Conservation (phyloP, 1,140 invertebrate genomes). For the Watersipora subatra region DNA sequence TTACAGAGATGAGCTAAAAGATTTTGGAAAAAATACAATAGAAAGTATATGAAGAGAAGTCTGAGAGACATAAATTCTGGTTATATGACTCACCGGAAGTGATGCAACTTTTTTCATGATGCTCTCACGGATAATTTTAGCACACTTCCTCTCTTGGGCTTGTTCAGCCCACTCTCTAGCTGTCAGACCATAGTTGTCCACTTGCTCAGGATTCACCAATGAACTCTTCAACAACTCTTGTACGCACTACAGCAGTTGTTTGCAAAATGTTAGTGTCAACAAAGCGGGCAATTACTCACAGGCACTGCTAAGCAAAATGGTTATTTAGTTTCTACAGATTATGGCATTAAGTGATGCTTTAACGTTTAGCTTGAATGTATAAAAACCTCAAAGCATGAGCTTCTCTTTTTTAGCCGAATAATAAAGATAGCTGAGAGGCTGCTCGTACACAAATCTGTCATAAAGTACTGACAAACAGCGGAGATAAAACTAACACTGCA, state of each 20-base stretch:
- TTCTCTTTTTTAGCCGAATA: too few relatives aligned
- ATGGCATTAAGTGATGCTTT: not conserved
- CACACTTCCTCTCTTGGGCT: constrained; percentile 20
- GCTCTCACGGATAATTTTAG: constrained; percentile 12
- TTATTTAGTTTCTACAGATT: not conserved
- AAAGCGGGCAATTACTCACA: not conserved
- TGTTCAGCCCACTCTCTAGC: constrained; percentile 28
- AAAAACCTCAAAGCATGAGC: too few relatives aligned
- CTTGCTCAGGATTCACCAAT: constrained; percentile 45
- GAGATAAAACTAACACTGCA: too few relatives aligned
- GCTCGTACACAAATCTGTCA: too few relatives aligned
- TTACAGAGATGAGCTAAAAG: too few relatives aligned
- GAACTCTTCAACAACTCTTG: constrained; percentile 61
- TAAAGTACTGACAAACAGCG: too few relatives aligned
- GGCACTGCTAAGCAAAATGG: not conserved
- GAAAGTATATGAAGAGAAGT: too few relatives aligned
- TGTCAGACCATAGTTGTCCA: constrained; percentile 31
- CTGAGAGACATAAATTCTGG: too few relatives aligned
- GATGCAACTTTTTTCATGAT: not conserved
- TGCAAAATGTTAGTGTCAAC: not conserved
- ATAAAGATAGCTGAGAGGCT: too few relatives aligned
- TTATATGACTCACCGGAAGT: too few relatives aligned
- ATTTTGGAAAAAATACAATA: too few relatives aligned
- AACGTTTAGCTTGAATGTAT: too few relatives aligned
- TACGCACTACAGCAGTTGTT: constrained; percentile 48